Evolutionary conservation across 2,888 invertebrate species (phyloP), one percentile per base, ranked within the genome.

Genomic region (Diplolepis rosae): DNA sequence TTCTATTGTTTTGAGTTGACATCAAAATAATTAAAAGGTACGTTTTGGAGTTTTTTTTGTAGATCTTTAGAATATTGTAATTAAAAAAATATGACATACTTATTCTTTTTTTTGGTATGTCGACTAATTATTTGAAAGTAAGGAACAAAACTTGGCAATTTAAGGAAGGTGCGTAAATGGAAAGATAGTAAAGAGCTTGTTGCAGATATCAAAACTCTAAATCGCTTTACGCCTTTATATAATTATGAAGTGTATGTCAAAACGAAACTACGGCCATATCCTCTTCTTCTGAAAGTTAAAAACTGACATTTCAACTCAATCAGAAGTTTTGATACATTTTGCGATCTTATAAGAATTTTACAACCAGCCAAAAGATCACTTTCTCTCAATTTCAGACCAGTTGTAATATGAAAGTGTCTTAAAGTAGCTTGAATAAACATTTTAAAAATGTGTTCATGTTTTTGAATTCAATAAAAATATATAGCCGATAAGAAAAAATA

Each of bases 101-200:
- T 30, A 54, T 15, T 54, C 30, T 54, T n/a, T 18, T 39, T 35
- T 13, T 22, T 39, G 50, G 9, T n/a, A 39, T 61, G 39, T 39
- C 24, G 39, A 39, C 27, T 61, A 15, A 61, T 61, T 39, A 24
- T 61, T 27, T 22, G 24, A 39, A 9, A n/a, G 22, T 22, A 35
- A 35, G 5, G 39, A 39, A 4, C 11, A 61, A n/a, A n/a, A n/a
- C n/a, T 61, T 39, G 9, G 61, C 24, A 32, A 61, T 39, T 61
- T 61, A 39, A 61, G 61, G 61, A 39, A 61, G 61, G 61, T 24
- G 22, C 32, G 56, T 56, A 61, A 61, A 61, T 61, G 61, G 61
- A 27, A 39, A 35, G 28, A 18, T 30, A 28, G 1, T 52, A 15
- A 61, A 61, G 39, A 61, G 61, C 61, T 61, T 61, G 35, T 39